phyloP scores from a whole-genome alignment of 2,888 invertebrate species.

The Acronicta leporina region DNA sequence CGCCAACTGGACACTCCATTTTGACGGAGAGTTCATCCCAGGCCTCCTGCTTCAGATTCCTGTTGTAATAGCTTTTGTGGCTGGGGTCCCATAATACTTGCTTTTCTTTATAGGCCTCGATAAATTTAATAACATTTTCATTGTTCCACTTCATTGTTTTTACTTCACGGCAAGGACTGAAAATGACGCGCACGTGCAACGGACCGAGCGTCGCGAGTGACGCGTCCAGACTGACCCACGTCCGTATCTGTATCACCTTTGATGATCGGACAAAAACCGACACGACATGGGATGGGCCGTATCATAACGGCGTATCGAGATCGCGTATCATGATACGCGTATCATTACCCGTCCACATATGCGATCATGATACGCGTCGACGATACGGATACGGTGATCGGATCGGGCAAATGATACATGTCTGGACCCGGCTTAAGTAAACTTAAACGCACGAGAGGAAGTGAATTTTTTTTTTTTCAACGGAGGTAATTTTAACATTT shows the following conservation, averaged over 20 bases:
- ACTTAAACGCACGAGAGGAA: too few species aligned
- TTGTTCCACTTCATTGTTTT: slow-evolving; percentile 39
- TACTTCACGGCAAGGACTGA: slow-evolving; percentile 34
- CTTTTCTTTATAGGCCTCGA: slow-evolving; percentile 42
- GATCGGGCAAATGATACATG: slow-evolving; percentile 15
- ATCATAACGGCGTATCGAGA: slow-evolving; percentile 47
- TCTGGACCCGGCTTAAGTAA: too few species aligned
- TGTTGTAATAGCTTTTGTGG: slow-evolving; percentile 43
- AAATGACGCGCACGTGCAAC: slow-evolving; percentile 26
- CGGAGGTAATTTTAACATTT: too few species aligned
- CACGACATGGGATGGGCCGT: slow-evolving; percentile 42
- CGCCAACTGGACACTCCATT: too few species aligned
- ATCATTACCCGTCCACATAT: slow-evolving; percentile 39
- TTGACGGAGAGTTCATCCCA: too few species aligned
- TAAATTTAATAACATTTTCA: slow-evolving; percentile 47
- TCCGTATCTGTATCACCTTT: slow-evolving; percentile 42
- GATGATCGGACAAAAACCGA: too few species aligned
- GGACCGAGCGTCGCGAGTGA: neutral
- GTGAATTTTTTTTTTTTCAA: too few species aligned
- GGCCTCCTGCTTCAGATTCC: too few species aligned
- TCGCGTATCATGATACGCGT: slow-evolving; percentile 21
- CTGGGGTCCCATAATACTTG: slow-evolving; percentile 47
- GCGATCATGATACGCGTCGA: slow-evolving; percentile 45
- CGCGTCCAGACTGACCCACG: slow-evolving; percentile 11
- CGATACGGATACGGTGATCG: slow-evolving; percentile 40